Conservation (phyloP, 2,888 invertebrate genomes). For the Eupithecia pulchellata region DNA sequence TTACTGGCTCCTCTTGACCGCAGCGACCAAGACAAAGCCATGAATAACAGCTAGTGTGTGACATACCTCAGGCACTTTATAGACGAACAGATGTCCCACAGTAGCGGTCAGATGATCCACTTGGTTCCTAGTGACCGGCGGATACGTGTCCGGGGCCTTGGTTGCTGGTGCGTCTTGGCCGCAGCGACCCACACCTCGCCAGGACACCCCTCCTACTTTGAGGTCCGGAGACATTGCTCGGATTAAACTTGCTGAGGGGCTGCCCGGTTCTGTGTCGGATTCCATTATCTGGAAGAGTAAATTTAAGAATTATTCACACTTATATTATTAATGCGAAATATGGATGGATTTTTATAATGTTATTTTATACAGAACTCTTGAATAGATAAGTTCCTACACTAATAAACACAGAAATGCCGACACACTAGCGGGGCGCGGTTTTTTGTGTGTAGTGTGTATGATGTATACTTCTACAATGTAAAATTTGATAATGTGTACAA, state of each 20-base stretch:
- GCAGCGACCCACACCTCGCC: conserved; percentile 87
- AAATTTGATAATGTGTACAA: too few species aligned
- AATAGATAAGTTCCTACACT: neutral
- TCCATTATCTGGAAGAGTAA: conserved; percentile 69
- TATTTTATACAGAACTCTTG: neutral
- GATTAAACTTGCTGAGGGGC: conserved; percentile 86
- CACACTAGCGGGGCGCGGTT: too few species aligned
- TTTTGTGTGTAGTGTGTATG: too few species aligned
- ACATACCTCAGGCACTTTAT: conserved; percentile 91
- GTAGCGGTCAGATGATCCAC: conserved; percentile 93
- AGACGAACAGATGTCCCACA: conserved; percentile 92
- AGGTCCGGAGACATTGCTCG: conserved; percentile 88
- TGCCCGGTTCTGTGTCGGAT: conserved; percentile 80
- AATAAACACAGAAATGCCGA: too few species aligned
- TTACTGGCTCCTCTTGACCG: too few species aligned
- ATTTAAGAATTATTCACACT: neutral
- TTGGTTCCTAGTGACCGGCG: conserved; percentile 92
- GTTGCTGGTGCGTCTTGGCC: conserved; percentile 71
- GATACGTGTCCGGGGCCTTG: conserved; percentile 87
- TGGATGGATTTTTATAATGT: neutral
- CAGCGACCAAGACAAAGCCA: too few species aligned
- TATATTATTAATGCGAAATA: neutral
- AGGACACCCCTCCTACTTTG: conserved; percentile 87
- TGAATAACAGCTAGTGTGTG: too few species aligned
- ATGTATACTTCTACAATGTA: neutral